A percentile compares a stretch with the other conserved stretches of the same genome.
Evolutionary conservation across 2,113 vertebrate genomes (phyloP).

Genomic region (Pteropus alecto): DNA sequence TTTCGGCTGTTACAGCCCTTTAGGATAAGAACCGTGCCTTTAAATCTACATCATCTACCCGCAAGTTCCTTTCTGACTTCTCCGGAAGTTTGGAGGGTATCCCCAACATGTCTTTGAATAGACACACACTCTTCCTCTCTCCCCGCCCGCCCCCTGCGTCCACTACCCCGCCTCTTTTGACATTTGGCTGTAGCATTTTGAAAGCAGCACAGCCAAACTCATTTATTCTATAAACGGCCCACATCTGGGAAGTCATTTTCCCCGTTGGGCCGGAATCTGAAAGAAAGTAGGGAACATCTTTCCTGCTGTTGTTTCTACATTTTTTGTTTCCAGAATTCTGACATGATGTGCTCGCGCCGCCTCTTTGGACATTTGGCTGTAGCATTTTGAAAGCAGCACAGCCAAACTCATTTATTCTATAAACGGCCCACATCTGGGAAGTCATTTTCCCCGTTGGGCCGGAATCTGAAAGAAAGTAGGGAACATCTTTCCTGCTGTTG

Average conservation of each 20-base stretch:
- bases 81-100: accelerated
- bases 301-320: background rate
- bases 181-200: background rate
- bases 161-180: background rate
- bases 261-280: background rate
- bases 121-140: background rate
- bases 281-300: background rate
- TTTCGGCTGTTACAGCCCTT: background rate
- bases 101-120: accelerated
- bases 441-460: background rate
- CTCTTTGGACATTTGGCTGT: background rate
- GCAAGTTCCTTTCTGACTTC: background rate
- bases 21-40: background rate
- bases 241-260: background rate
- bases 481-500: background rate
- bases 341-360: too few relatives aligned
- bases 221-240: background rate
- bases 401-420: background rate
- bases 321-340: background rate
- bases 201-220: background rate
- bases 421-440: background rate
- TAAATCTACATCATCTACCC: accelerated
- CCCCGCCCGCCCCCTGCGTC: accelerated
- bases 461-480: background rate
- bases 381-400: background rate